These are phyloP conservation scores for Terrapene triunguis DNA, from an alignment of 2,113 vertebrate species.

Conservation along the genomic window DNA sequence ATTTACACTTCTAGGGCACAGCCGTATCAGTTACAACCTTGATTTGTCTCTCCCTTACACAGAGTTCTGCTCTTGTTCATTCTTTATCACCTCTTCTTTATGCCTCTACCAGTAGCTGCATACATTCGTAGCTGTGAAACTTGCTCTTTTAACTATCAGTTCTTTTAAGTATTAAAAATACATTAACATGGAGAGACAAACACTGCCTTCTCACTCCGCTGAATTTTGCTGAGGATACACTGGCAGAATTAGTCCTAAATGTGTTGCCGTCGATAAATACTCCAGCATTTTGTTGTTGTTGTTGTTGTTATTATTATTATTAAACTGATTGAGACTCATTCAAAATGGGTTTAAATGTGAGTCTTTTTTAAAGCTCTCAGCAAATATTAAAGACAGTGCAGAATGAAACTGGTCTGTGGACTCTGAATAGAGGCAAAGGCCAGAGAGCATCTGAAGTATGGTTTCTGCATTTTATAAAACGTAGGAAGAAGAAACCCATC, in stretches of 20 bases:
- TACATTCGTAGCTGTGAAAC: slow-evolving; percentile 35
- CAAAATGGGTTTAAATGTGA: accelerated
- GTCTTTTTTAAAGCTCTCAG: neutral
- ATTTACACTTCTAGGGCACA: slow-evolving; percentile 41
- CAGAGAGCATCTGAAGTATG: accelerated
- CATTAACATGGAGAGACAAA: neutral
- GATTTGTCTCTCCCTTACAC: slow-evolving; percentile 41
- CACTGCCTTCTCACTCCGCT: neutral
- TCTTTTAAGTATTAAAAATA: slow-evolving; percentile 45
- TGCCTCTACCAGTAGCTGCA: slow-evolving; percentile 51
- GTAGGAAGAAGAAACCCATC: neutral
- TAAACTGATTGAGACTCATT: neutral
- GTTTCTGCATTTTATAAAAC: accelerated
- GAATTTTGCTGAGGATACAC: neutral
- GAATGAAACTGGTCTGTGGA: neutral
- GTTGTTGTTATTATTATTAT: neutral
- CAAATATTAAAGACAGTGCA: neutral
- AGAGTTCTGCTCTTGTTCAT: slow-evolving; percentile 42
- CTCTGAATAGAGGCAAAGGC: neutral
- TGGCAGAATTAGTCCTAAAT: neutral
- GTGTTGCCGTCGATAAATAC: neutral
- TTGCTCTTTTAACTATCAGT: neutral
- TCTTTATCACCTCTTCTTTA: slow-evolving; percentile 32
- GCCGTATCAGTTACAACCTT: neutral
- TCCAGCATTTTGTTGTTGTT: accelerated